Base-by-base conservation (phyloP, 2,113 vertebrate species). In the Chrysemys picta region DNA sequence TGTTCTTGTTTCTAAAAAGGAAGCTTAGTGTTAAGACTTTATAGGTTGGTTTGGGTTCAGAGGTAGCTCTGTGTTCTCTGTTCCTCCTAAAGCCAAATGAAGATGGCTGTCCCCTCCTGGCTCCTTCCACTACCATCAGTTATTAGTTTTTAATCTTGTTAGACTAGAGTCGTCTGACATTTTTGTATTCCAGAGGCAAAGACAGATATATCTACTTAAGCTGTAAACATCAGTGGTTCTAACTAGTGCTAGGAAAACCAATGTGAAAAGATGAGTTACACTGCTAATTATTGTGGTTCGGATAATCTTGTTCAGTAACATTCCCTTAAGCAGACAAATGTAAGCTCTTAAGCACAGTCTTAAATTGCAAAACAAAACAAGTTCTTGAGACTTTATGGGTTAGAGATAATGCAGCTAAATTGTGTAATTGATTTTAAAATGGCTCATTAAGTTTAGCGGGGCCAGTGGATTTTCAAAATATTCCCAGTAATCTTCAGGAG, bases 401-500 rank as follows among this genome's bases (percentile, higher is more conserved):
- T 80, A 87, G 84, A 93, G 95, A 91, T 57, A 82, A 93, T 89
- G 31, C 88, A 84, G 82, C 72, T 24, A 42, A 76, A 8, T 80
- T 75, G 62, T 2, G 4, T 35, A 57, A 72, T 24, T 65, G 53
- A 50, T 89, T 94, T 59, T 85, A 85, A 89, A 80, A 95, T 86
- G 79, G 21, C 92, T 95, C 86, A 45, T 47, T 78, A 75, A 92
- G 52, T 84, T 72, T 94, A 1, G 90, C 82, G 89, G 88, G 95
- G 53, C 42, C 81, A 87, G 42, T 24, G 89, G 79, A 83, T 89
- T 88, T 4, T 5, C 75, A 81, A 47, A 91, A 52, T 79, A 59
- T 93, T 95, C 93, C 54, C 87, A 90, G 90, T 92, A 93, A 75
- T 89, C 90, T 92, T 87, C 85, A 69, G 53, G 10, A 80, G 49